Evolutionary conservation across 1,140 invertebrate genomes (phyloP).

Genomic region (Drosophila micromelanica): DNA sequence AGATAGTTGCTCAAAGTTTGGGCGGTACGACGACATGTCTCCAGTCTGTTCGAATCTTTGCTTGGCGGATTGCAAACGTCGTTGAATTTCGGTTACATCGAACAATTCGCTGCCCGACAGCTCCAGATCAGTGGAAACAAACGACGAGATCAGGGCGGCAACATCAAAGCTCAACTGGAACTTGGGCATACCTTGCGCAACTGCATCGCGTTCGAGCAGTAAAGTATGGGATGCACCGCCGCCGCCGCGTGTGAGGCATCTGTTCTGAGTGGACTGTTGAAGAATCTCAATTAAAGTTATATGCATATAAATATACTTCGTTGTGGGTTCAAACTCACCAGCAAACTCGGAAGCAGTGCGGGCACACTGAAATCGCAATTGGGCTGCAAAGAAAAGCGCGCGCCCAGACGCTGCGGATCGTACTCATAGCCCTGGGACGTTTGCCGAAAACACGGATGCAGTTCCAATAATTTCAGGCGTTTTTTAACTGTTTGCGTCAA

Average conservation of each 20-base stretch:
- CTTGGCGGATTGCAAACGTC: constrained; percentile 31
- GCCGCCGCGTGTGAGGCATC: neutral
- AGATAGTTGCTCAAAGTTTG: neutral
- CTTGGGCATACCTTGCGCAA: neutral
- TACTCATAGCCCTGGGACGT: constrained; percentile 33
- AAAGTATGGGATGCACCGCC: constrained; percentile 24
- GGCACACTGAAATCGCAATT: constrained; percentile 18
- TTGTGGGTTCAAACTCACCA: constrained; percentile 3
- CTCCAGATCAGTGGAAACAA: constrained; percentile 30
- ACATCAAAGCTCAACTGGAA: constrained; percentile 5
- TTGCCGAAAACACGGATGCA: constrained; percentile 28
- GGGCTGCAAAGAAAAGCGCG: constrained; percentile 2
- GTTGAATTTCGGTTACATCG: constrained; percentile 4
- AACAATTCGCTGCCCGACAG: constrained; percentile 17
- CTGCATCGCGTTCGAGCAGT: neutral
- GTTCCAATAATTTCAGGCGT: constrained; percentile 25
- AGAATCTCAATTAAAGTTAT: neutral
- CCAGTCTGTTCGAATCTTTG: constrained; percentile 31
- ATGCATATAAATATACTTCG: neutral
- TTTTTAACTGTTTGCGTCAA: constrained; percentile 3
- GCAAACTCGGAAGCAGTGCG: constrained; percentile 1
- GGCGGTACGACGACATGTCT: constrained; percentile 12
- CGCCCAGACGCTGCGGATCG: neutral
- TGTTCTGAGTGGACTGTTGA: neutral
- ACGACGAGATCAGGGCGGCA: constrained; percentile 19